Evolutionary conservation across 2,888 invertebrate genomes (phyloP).

Genomic region (Elysia crispata): DNA sequence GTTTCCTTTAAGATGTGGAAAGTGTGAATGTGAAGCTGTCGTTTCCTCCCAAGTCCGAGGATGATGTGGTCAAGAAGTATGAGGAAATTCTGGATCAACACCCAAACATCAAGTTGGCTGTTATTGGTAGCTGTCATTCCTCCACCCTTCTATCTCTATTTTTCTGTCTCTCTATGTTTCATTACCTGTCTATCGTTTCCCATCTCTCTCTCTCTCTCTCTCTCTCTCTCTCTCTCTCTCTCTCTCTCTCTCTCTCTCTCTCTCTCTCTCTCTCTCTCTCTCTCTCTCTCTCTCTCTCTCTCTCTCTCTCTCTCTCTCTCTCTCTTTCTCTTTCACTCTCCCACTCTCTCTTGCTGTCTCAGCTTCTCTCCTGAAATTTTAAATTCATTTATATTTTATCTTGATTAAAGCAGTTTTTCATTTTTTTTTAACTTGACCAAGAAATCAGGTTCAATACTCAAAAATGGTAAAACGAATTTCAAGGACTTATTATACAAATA

Average conservation of each 20-base stretch:
- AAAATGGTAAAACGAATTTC: no score
- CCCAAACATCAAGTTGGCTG: conserved; percentile 60
- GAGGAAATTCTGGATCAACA: conserved; percentile 58
- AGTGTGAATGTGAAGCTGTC: conserved; percentile 53
- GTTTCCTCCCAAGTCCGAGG: conserved; percentile 60
- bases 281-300: conserved; percentile 18
- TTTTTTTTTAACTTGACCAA: neutral
- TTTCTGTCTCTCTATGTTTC: no score
- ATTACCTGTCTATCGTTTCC: no score
- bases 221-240: neutral
- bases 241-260: conserved; percentile 27
- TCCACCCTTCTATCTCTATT: no score
- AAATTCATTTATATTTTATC: neutral
- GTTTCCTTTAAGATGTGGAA: conserved; percentile 51
- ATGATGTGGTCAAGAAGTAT: conserved; percentile 59
- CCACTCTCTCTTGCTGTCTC: no score
- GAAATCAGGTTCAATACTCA: no score
- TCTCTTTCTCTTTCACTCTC: no score
- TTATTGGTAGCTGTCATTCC: conserved; percentile 57
- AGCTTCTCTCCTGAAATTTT: no score
- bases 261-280: conserved; percentile 29
- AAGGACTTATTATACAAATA: no score
- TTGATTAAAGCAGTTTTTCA: neutral
- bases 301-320: no score
- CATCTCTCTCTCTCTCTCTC: no score